Evolutionary conservation across 2,113 vertebrate species (phyloP).

Genomic region (Nannospalax galili): DNA sequence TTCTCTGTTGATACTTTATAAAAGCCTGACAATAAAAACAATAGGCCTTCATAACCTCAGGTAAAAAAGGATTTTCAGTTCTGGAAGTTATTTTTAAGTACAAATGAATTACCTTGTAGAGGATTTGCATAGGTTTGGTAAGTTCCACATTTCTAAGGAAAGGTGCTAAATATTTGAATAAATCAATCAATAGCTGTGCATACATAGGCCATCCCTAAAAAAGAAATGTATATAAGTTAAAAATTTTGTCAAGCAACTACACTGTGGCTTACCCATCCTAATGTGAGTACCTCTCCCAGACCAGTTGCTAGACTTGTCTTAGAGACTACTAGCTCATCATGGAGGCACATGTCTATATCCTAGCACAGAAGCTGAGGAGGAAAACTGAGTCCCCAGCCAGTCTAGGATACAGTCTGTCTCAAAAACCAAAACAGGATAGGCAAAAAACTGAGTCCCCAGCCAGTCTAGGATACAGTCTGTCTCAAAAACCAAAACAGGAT

Average conservation of each 20-base stretch:
- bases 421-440: neutral
- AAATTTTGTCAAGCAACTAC: neutral
- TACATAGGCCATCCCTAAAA: conserved; percentile 99
- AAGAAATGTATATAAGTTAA: conserved; percentile 36
- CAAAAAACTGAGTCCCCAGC: neutral
- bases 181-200: conserved; percentile 97
- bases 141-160: conserved; percentile 99
- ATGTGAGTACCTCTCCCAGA: neutral
- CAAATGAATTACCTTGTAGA: conserved; percentile 94
- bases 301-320: neutral
- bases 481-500: neutral
- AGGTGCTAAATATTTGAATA: conserved; percentile 99
- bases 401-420: neutral
- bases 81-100: neutral
- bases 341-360: neutral
- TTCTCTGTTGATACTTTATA: neutral
- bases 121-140: conserved; percentile 99
- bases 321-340: neutral
- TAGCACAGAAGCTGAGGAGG: neutral
- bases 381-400: neutral
- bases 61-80: neutral
- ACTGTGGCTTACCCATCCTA: neutral
- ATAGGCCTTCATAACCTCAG: neutral
- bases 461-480: neutral
- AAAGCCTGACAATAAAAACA: neutral